Percentiles rank a stretch among this genome's conserved stretches.
Evolutionary conservation across 1,140 invertebrate species (phyloP).

Genomic region (Patella vulgata): DNA sequence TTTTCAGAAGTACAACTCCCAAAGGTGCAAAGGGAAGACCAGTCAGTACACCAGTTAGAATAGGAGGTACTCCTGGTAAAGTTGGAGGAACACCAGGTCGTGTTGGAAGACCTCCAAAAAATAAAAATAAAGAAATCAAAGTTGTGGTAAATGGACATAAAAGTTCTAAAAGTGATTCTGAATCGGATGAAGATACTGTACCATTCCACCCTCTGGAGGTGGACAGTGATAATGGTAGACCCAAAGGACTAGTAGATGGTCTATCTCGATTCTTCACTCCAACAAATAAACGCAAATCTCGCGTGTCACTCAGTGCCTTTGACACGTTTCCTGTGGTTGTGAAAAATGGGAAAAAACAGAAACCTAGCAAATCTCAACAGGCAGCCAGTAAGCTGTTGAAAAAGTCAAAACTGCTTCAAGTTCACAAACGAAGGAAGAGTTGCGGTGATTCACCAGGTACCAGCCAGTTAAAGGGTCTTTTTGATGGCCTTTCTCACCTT

Average conservation of each 20-base stretch:
- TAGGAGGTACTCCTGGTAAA: conserved; percentile 43
- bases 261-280: conserved; percentile 66
- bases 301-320: conserved; percentile 61
- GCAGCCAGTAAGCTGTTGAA: conserved; percentile 60
- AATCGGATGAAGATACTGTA: conserved; percentile 41
- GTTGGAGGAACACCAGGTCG: conserved; percentile 23
- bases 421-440: conserved; percentile 51
- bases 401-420: conserved; percentile 58
- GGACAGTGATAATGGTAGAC: conserved; percentile 37
- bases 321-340: conserved; percentile 38
- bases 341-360: conserved; percentile 4
- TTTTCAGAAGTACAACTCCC: conserved; percentile 24
- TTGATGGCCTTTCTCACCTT: conserved; percentile 86
- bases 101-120: conserved; percentile 21
- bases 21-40: conserved; percentile 31
- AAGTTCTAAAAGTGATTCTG: conserved; percentile 53
- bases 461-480: conserved; percentile 79
- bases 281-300: conserved; percentile 63
- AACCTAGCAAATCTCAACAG: conserved; percentile 52
- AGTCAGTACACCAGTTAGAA: conserved; percentile 25
- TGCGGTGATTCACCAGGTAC: conserved; percentile 65
- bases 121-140: conserved; percentile 17
- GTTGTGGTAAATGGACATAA: conserved; percentile 1
- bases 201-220: conserved; percentile 53
- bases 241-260: conserved; percentile 65